Base-by-base conservation (phyloP, 2,888 invertebrate species). In the Eutolmus rufibarbis region DNA sequence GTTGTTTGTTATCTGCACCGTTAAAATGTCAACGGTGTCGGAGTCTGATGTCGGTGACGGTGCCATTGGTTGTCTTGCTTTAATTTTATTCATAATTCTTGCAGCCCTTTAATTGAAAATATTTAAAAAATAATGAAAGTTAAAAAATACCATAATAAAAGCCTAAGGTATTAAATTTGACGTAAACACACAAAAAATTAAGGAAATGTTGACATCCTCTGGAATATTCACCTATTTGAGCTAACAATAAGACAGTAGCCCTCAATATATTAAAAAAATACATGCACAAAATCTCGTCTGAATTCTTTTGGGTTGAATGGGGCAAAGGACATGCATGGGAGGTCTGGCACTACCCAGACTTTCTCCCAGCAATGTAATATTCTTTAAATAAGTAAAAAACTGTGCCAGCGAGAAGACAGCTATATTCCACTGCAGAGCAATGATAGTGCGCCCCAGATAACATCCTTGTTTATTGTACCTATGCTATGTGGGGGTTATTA, bases 381-480 rank as follows among this genome's bases (percentile, higher is more conserved):
- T 66, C 57, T 40, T 66, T 82, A 82, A 82, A 66, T 82, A 82
- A 82, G 82, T 82, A 23, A n/a, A 8, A 51, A 66, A 34, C 51
- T 57, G 14, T 66, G 56, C 51, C 51, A 51, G 34, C 46, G 14
- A n/a, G 34, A 51, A 37, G 82, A 37, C 28, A 56, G 46, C 37
- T 14, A 81, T 51, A 81, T 56, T 81, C 31, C 56, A 1, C 16
- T 28, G 28, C 28, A 14, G 40, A 57, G 37, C 4, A 40, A 51
- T 57, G 66, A 23, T 57, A 37, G 34, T 82, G 82, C 28, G 31
- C 57, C 40, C 5, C 57, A 51, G 40, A 82, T 82, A 82, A 31
- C 57, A 57, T 57, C 66, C 66, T 28, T 85, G 85, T 74, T 74
- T 85, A 85, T 85, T 85, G 85, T 74, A 28, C 34, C 31, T 85